phyloP scores from a whole-genome alignment of 2,113 vertebrate genomes.

The Jaculus jaculus region DNA sequence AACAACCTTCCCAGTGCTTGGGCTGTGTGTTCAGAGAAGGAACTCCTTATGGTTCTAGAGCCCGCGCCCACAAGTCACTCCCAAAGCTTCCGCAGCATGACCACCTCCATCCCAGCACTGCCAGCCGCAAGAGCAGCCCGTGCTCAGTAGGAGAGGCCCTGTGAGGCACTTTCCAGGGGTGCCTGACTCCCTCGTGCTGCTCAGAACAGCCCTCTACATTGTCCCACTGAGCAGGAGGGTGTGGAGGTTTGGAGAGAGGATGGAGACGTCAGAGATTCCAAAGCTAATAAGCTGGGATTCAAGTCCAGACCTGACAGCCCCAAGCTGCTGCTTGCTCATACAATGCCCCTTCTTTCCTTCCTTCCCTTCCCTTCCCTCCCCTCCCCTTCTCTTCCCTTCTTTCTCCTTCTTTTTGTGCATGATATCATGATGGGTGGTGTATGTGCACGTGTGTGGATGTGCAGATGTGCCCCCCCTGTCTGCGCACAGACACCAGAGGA shows the following conservation, averaged over 20 bases:
- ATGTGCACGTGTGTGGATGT: no score
- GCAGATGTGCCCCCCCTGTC: no score
- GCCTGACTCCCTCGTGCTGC: accelerated
- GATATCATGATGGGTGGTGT: no score
- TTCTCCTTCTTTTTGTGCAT: no score
- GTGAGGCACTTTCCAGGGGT: no score
- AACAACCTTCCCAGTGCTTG: not conserved
- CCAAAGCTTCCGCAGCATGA: accelerated
- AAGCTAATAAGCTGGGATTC: not conserved
- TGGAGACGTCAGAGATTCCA: not conserved
- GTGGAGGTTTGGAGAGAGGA: not conserved
- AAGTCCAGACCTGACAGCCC: not conserved
- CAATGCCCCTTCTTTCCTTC: no score
- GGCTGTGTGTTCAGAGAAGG: accelerated
- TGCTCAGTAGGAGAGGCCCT: accelerated
- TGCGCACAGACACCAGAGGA: no score
- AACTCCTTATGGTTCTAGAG: not conserved
- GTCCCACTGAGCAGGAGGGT: accelerated
- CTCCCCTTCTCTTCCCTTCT: no score
- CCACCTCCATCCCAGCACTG: accelerated
- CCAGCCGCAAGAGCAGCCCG: accelerated
- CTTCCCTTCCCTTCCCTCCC: no score
- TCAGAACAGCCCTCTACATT: not conserved
- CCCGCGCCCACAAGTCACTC: not conserved
- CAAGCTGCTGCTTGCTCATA: accelerated